Conservation (phyloP, 1,140 invertebrate species). For the Stenopsyche tienmushanensis region DNA sequence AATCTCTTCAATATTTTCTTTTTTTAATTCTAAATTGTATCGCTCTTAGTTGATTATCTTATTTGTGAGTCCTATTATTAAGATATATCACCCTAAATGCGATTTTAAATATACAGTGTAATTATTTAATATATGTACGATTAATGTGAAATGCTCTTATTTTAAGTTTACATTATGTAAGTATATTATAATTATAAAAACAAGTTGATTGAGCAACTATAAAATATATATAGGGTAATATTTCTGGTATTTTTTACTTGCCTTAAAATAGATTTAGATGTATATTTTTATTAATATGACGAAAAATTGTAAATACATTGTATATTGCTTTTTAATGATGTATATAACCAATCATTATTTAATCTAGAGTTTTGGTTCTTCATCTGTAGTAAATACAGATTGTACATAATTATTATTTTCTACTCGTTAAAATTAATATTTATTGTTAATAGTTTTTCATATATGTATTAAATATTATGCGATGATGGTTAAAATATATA, state of each 20-base stretch:
- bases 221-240: background rate
- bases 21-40: too few relatives aligned
- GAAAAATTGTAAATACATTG: background rate
- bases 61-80: background rate
- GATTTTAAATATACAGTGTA: background rate
- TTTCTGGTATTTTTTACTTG: background rate
- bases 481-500: background rate
- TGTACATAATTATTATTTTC: background rate
- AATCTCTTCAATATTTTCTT: too few relatives aligned
- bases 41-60: too few relatives aligned
- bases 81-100: background rate
- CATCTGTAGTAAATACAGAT: background rate
- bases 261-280: background rate
- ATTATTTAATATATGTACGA: background rate
- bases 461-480: slow-evolving; percentile 2
- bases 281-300: background rate
- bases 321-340: slow-evolving; percentile 1
- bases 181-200: background rate
- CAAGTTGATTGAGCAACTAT: too few relatives aligned
- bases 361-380: background rate
- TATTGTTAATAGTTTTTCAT: background rate
- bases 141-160: too few relatives aligned
- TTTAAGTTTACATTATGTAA: background rate
- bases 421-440: background rate
- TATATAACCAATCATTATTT: slow-evolving; percentile 1